A percentile compares a stretch with the other conserved stretches of the same genome.
phyloP scores from a whole-genome alignment of 1,140 invertebrate genomes.

The Leptopilina boulardi region DNA sequence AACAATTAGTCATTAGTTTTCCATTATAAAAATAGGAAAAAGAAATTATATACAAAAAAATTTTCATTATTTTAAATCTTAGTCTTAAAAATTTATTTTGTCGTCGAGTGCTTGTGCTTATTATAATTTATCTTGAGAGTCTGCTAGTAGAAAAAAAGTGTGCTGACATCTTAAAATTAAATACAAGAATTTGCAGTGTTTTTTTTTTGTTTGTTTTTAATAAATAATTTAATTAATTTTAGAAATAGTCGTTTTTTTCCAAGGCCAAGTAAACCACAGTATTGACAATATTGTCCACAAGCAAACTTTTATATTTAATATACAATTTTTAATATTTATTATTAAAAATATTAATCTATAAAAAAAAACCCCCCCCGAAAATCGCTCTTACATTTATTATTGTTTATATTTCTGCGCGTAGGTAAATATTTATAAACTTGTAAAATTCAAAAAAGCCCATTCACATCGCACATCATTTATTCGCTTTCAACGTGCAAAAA shows the following conservation, averaged over 20 bases:
- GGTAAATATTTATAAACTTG: slow-evolving; percentile 56
- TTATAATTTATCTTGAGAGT: no score
- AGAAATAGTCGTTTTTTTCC: not conserved
- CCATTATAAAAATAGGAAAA: no score
- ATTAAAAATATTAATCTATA: slow-evolving; percentile 41
- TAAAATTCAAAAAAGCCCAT: slow-evolving; percentile 61
- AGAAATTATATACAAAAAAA: no score
- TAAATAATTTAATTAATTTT: not conserved
- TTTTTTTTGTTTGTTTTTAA: not conserved
- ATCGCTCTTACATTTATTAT: slow-evolving; percentile 18
- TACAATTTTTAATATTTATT: not conserved
- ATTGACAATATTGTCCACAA: not conserved
- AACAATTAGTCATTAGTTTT: no score
- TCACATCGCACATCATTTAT: slow-evolving; percentile 46
- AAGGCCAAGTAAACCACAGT: slow-evolving; percentile 11
- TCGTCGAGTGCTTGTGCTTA: no score
- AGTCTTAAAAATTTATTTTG: no score
- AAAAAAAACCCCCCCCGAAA: slow-evolving; percentile 41
- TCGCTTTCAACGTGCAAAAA: slow-evolving; percentile 47
- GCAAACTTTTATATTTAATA: slow-evolving; percentile 37
- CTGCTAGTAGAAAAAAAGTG: not conserved
- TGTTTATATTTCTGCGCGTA: slow-evolving; percentile 26
- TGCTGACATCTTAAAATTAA: not conserved
- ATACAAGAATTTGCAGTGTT: not conserved
- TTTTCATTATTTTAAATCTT: no score